Conservation (phyloP, 2,797 vertebrate species). For the Enoplosus armatus region DNA sequence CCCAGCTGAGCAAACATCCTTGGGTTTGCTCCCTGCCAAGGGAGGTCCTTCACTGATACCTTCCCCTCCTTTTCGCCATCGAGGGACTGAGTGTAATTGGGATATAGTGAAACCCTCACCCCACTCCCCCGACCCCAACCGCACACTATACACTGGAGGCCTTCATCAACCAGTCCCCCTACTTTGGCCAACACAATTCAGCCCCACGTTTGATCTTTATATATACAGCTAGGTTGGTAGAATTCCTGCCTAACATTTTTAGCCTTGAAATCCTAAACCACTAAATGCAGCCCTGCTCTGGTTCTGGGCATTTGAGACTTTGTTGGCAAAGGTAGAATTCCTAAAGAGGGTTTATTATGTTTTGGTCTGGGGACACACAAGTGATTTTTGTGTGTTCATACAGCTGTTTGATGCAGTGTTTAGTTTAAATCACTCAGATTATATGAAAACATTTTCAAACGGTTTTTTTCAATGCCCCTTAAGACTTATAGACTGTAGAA, state of each 20-base stretch:
- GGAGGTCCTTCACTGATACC: constrained; percentile 71
- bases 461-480: background rate
- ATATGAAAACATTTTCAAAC: constrained; percentile 6
- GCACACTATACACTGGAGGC: constrained; percentile 74
- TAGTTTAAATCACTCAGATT: constrained; percentile 33
- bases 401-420: constrained; percentile 40
- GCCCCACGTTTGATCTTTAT: constrained; percentile 83
- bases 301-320: constrained; percentile 62
- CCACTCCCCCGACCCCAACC: constrained; percentile 60
- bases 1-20: constrained; percentile 89
- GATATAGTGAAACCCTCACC: constrained; percentile 52
- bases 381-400: constrained; percentile 52
- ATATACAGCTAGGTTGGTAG: constrained; percentile 80
- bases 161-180: constrained; percentile 71
- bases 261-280: constrained; percentile 85
- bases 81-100: constrained; percentile 74
- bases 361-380: constrained; percentile 56
- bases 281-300: constrained; percentile 77
- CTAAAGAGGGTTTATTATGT: constrained; percentile 77
- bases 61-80: constrained; percentile 65
- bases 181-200: constrained; percentile 75
- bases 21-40: constrained; percentile 70
- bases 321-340: constrained; percentile 76
- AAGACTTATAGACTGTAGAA: background rate
- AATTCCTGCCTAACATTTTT: constrained; percentile 82